Evolutionary conservation across 2,797 vertebrate genomes (phyloP).

Genomic region (Oryzias sinensis): DNA sequence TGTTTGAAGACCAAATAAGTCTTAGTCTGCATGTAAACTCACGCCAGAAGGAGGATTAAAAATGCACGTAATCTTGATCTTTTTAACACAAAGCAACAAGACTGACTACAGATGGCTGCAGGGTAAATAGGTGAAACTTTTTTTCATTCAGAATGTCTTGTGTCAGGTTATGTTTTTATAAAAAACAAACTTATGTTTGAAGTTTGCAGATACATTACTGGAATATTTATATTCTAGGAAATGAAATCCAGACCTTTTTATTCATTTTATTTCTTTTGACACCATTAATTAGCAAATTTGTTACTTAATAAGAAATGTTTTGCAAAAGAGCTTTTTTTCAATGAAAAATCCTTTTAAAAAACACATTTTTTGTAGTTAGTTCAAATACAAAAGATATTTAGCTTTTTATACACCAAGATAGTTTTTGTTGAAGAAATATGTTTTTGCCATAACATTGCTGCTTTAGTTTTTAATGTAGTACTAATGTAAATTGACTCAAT

Average conservation of each 20-base stretch:
- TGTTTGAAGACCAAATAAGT: too few species aligned
- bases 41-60: conserved; percentile 5
- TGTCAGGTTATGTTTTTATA: too few species aligned
- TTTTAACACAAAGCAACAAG: conserved; percentile 1
- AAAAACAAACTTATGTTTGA: not conserved
- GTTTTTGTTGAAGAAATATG: too few species aligned
- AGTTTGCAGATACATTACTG: not conserved
- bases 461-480: too few species aligned
- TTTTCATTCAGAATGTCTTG: too few species aligned
- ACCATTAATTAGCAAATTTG: not conserved
- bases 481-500: too few species aligned
- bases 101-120: not conserved
- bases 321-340: not conserved
- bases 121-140: too few species aligned
- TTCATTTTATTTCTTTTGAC: not conserved
- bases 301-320: not conserved
- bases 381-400: too few species aligned
- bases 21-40: conserved; percentile 5
- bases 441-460: too few species aligned
- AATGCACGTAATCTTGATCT: not conserved
- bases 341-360: too few species aligned
- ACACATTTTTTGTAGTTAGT: too few species aligned
- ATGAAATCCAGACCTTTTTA: not conserved
- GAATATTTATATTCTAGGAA: not conserved
- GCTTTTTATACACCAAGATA: too few species aligned